Conservation (phyloP, 1,140 invertebrate species). For the Leptinotarsa lineolata region DNA sequence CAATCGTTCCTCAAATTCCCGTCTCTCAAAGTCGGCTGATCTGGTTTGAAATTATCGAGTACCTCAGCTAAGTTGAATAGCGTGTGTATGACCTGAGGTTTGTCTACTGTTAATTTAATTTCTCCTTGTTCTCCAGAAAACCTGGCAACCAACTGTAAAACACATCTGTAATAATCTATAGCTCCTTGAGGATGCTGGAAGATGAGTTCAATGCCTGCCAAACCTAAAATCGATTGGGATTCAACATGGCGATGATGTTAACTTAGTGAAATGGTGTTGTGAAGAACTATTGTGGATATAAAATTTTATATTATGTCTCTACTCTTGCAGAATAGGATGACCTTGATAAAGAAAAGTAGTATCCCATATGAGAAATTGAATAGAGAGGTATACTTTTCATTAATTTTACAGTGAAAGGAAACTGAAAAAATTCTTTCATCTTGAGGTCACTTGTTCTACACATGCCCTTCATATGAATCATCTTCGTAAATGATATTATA, state of each 20-base stretch:
- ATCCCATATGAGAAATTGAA: too few species aligned
- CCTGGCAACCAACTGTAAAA: conserved; percentile 62
- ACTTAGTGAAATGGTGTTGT: too few species aligned
- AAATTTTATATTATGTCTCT: too few species aligned
- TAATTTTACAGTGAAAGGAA: too few species aligned
- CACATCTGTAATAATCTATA: conserved; percentile 65
- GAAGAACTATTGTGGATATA: too few species aligned
- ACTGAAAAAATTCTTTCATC: too few species aligned
- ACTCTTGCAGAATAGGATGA: not conserved
- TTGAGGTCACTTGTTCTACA: too few species aligned
- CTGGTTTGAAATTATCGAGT: conserved; percentile 50
- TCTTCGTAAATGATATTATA: too few species aligned
- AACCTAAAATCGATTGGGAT: conserved; percentile 47
- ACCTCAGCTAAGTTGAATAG: conserved; percentile 69
- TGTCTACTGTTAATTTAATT: conserved; percentile 55
- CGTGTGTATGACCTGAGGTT: conserved; percentile 68
- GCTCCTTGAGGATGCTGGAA: conserved; percentile 61
- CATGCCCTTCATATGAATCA: too few species aligned
- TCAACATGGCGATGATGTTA: not conserved
- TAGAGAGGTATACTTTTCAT: too few species aligned
- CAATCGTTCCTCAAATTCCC: conserved; percentile 59
- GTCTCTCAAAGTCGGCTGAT: conserved; percentile 62
- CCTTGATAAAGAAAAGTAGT: too few species aligned
- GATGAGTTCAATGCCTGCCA: conserved; percentile 69
- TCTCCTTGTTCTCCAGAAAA: conserved; percentile 55